Evolutionary conservation across 2,797 vertebrate genomes (phyloP).

Genomic region (Darevskia mixta): DNA sequence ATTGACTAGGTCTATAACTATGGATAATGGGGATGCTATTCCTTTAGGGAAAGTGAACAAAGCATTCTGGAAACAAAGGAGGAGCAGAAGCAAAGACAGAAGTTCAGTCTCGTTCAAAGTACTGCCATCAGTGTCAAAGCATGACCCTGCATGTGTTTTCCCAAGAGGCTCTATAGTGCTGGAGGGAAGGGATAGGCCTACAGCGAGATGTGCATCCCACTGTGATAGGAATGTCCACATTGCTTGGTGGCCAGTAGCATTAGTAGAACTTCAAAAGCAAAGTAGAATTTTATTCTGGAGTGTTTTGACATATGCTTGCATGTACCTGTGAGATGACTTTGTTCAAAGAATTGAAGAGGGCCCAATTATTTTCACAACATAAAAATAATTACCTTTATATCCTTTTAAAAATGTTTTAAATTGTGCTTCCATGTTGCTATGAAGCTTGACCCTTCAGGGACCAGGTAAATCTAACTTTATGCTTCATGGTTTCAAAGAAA

Average conservation of each 20-base stretch:
- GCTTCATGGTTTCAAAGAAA: neutral
- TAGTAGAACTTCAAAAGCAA: neutral
- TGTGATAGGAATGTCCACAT: neutral
- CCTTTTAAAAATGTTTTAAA: neutral
- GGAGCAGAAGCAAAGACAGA: neutral
- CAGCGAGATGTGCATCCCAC: too few relatives aligned
- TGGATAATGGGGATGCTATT: neutral
- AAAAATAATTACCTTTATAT: neutral
- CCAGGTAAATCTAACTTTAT: neutral
- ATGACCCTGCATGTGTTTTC: too few relatives aligned
- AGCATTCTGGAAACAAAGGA: neutral
- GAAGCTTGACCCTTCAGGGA: neutral
- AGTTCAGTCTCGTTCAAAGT: neutral
- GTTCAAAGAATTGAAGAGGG: neutral
- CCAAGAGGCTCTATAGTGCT: neutral
- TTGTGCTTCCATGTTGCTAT: neutral
- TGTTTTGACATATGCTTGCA: neutral
- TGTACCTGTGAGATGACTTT: neutral
- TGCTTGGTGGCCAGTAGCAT: neutral
- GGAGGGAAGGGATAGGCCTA: too few relatives aligned
- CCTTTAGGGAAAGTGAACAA: neutral
- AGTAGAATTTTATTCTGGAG: neutral
- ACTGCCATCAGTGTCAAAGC: neutral
- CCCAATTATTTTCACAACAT: neutral
- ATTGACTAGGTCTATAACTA: neutral